Evolutionary conservation across 2,797 vertebrate genomes (phyloP).

Genomic region (Sylvia borin): DNA sequence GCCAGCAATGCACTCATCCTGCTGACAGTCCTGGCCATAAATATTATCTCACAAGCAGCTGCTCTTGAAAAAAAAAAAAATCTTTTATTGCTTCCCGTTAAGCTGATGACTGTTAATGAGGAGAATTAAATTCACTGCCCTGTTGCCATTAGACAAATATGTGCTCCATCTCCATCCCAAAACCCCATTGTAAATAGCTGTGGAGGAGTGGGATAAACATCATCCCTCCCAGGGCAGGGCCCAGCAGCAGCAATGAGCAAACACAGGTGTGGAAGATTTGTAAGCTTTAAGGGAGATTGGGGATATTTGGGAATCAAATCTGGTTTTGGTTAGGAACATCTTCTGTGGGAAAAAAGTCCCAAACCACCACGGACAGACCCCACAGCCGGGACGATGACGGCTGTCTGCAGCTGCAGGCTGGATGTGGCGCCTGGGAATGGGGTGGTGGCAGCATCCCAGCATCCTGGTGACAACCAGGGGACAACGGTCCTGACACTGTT

Average conservation of each 20-base stretch:
- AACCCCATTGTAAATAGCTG: constrained; percentile 54
- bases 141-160: constrained; percentile 52
- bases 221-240: background rate
- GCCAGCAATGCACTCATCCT: background rate
- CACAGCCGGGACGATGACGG: background rate
- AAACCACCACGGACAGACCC: background rate
- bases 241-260: constrained; percentile 49
- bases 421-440: background rate
- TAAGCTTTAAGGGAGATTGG: constrained; percentile 50
- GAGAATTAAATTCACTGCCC: constrained; percentile 38
- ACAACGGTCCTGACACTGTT: background rate
- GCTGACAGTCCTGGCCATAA: background rate
- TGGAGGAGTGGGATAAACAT: constrained; percentile 46
- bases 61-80: background rate
- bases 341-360: background rate
- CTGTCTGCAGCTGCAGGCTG: constrained; percentile 56
- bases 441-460: background rate
- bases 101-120: constrained; percentile 51
- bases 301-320: constrained; percentile 59
- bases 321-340: constrained; percentile 49
- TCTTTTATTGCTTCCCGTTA: constrained; percentile 50
- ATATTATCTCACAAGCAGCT: constrained; percentile 8
- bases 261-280: constrained; percentile 65
- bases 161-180: constrained; percentile 35
- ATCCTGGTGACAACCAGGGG: background rate